Conservation (phyloP, 2,888 invertebrate species). For the Julus scanicus region DNA sequence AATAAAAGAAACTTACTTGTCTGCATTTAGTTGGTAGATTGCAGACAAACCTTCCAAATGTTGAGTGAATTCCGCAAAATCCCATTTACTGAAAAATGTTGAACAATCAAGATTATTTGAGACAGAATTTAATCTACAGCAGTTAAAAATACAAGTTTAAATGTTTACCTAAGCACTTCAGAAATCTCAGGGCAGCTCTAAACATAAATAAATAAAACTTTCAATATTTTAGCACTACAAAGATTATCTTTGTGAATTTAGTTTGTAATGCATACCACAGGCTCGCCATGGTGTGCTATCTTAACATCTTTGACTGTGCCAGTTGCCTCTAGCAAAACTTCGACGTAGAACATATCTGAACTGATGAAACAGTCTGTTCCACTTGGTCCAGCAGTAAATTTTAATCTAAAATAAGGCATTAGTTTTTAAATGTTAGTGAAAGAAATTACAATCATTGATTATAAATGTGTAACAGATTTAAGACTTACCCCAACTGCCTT, state of each 20-base stretch:
- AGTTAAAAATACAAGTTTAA: constrained; percentile 13
- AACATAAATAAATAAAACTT: constrained; percentile 57
- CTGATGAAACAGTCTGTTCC: constrained; percentile 88
- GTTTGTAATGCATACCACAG: constrained; percentile 59
- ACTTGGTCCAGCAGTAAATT: constrained; percentile 85
- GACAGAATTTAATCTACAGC: background rate
- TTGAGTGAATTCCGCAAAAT: constrained; percentile 90
- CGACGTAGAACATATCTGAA: constrained; percentile 96
- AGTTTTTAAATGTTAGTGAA: background rate
- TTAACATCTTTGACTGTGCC: constrained; percentile 90
- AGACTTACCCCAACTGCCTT: constrained; percentile 80
- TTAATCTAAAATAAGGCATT: constrained; percentile 71
- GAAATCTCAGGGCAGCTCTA: constrained; percentile 91
- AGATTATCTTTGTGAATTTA: background rate
- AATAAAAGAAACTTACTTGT: constrained; percentile 71
- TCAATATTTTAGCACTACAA: background rate
- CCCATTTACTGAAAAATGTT: constrained; percentile 69
- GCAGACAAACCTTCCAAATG: constrained; percentile 91
- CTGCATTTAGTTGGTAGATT: constrained; percentile 93
- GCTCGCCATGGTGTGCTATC: constrained; percentile 91
- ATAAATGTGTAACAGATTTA: background rate
- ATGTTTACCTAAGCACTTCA: constrained; percentile 67
- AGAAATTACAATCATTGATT: background rate
- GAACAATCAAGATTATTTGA: background rate
- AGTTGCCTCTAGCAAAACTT: constrained; percentile 84